Conservation (phyloP, 2,888 invertebrate species). For the Tenthredo scrophulariae region DNA sequence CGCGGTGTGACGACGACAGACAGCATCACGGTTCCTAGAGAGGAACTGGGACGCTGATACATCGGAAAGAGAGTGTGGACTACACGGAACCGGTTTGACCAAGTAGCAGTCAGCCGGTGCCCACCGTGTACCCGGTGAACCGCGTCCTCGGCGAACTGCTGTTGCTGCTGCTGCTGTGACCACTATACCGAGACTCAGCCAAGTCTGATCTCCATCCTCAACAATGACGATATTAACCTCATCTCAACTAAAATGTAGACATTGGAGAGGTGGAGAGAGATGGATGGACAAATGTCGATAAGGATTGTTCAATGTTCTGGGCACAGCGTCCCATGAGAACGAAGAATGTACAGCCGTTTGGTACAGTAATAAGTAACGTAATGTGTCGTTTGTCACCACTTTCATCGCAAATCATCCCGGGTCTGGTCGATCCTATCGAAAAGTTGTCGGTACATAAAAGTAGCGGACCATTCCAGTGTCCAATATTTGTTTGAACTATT, state of each 20-base stretch:
- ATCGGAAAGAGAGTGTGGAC: conserved; percentile 61
- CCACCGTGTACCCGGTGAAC: conserved; percentile 35
- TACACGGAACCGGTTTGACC: conserved; percentile 52
- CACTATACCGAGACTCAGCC: not conserved
- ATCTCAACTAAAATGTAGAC: not conserved
- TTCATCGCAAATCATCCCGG: not conserved
- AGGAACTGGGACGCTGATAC: conserved; percentile 56
- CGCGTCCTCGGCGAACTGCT: conserved; percentile 14
- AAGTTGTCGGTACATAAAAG: too few species aligned
- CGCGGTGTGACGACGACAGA: conserved; percentile 64
- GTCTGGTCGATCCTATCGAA: too few species aligned
- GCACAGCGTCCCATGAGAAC: not conserved
- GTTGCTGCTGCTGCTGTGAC: not conserved
- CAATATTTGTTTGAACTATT: too few species aligned
- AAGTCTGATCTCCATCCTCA: not conserved
- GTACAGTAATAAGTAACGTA: not conserved
- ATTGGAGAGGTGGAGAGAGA: not conserved
- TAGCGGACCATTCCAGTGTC: too few species aligned
- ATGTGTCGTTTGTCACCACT: not conserved
- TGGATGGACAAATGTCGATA: not conserved
- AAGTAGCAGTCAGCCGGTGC: conserved; percentile 53
- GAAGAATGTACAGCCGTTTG: not conserved
- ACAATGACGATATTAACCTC: conserved; percentile 12
- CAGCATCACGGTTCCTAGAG: conserved; percentile 51
- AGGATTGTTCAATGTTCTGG: not conserved